Evolutionary conservation across 1,140 invertebrate genomes (phyloP).

Genomic region (Nymphalis io): DNA sequence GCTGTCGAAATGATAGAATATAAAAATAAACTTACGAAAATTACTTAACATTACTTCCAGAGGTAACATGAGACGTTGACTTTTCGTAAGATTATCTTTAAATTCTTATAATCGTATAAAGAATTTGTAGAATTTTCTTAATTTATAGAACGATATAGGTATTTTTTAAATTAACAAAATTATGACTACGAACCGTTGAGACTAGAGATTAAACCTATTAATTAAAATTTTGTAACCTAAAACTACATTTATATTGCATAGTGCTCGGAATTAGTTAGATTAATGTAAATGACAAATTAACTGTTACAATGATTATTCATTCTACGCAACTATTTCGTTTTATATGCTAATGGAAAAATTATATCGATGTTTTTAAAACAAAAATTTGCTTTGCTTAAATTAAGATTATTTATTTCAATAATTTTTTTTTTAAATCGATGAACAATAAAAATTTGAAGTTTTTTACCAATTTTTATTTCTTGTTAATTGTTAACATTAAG

Average conservation of each 20-base stretch:
- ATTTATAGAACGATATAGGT: constrained; percentile 23
- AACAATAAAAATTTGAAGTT: no score
- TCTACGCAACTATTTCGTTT: constrained; percentile 20
- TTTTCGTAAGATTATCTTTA: background rate
- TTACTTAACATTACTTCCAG: background rate
- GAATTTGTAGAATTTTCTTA: constrained; percentile 32
- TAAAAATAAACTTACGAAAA: constrained; percentile 7
- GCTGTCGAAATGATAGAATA: background rate
- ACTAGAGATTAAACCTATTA: constrained; percentile 72
- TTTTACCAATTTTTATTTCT: background rate
- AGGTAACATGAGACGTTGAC: background rate
- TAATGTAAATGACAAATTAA: constrained; percentile 27
- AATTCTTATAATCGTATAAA: constrained; percentile 17
- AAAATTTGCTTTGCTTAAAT: constrained; percentile 19
- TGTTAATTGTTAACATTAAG: constrained; percentile 7
- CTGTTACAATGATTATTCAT: background rate
- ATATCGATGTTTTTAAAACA: constrained; percentile 49
- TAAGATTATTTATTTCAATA: background rate
- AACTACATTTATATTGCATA: constrained; percentile 48
- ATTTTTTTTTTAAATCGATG: no score
- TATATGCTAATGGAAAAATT: constrained; percentile 35
- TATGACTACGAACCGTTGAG: constrained; percentile 69
- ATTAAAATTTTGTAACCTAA: constrained; percentile 47
- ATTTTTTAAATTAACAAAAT: constrained; percentile 58
- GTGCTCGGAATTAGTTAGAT: constrained; percentile 49